phyloP scores from a whole-genome alignment of 2,113 vertebrate species.

The Pagrus major region DNA sequence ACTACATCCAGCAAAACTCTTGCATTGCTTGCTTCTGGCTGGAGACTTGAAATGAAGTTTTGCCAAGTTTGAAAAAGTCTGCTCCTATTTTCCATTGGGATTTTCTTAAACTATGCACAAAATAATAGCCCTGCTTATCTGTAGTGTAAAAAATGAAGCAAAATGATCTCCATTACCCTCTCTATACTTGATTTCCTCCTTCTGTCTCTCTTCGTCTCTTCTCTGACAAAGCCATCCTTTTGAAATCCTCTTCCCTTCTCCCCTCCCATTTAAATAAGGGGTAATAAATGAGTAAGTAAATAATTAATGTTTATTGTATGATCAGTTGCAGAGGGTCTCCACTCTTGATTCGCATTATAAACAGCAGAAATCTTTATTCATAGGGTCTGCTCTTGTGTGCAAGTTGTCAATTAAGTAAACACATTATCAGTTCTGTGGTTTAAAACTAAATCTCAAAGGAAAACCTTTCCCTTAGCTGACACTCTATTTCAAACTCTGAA shows the following conservation, averaged over 20 bases:
- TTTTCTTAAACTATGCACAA: neutral
- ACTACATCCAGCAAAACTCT: neutral
- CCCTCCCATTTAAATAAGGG: neutral
- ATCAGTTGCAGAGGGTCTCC: constrained; percentile 12
- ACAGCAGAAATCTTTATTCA: constrained; percentile 51
- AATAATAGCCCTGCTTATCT: neutral
- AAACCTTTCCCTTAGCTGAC: neutral
- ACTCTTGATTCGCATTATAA: constrained; percentile 12
- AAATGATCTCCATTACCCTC: neutral
- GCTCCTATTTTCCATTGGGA: neutral
- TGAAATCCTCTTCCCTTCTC: neutral
- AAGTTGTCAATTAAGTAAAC: constrained; percentile 43
- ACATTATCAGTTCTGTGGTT: constrained; percentile 34
- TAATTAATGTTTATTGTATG: constrained; percentile 23
- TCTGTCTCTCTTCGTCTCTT: neutral
- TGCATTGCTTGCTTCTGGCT: neutral
- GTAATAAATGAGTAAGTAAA: constrained; percentile 11
- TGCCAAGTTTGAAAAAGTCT: neutral
- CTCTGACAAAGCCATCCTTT: neutral
- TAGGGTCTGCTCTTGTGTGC: constrained; percentile 1
- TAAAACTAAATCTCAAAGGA: constrained; percentile 15
- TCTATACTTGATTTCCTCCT: neutral
- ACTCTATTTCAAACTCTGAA: neutral
- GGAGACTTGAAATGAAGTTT: neutral
- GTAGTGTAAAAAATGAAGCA: neutral